phyloP scores from a whole-genome alignment of 2,888 invertebrate species.

The Clunio marinus region DNA sequence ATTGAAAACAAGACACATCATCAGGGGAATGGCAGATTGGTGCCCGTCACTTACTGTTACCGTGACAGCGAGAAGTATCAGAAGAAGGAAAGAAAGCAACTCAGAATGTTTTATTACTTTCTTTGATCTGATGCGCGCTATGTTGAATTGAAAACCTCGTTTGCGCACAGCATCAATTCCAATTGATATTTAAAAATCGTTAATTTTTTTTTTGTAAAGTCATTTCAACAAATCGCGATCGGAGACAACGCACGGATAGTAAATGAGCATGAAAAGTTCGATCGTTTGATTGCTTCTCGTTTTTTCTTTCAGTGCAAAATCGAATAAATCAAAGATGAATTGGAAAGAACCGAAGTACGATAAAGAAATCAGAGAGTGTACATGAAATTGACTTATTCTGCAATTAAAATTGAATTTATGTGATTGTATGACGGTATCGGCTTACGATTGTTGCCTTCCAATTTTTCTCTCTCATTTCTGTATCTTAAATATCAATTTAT shows the following conservation, averaged over 20 bases:
- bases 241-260: not conserved
- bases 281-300: not conserved
- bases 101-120: not conserved
- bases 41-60: conserved; percentile 25
- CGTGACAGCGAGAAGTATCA: not conserved
- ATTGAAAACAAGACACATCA: conserved; percentile 31
- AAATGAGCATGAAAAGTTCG: no score
- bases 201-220: not conserved
- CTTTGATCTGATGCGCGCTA: not conserved
- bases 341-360: not conserved
- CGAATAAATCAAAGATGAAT: not conserved
- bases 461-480: not conserved
- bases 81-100: not conserved
- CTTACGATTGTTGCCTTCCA: not conserved
- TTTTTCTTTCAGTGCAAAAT: not conserved
- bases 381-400: not conserved
- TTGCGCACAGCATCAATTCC: not conserved
- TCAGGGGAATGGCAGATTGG: conserved; percentile 20
- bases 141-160: not conserved
- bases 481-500: conserved; percentile 12
- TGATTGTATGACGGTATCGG: not conserved
- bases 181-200: not conserved
- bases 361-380: not conserved
- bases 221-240: not conserved
- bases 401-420: conserved; percentile 20